A percentile compares a stretch with the other conserved stretches of the same genome.
Conservation (phyloP, 2,113 vertebrate genomes). For the Heterotis niloticus region DNA sequence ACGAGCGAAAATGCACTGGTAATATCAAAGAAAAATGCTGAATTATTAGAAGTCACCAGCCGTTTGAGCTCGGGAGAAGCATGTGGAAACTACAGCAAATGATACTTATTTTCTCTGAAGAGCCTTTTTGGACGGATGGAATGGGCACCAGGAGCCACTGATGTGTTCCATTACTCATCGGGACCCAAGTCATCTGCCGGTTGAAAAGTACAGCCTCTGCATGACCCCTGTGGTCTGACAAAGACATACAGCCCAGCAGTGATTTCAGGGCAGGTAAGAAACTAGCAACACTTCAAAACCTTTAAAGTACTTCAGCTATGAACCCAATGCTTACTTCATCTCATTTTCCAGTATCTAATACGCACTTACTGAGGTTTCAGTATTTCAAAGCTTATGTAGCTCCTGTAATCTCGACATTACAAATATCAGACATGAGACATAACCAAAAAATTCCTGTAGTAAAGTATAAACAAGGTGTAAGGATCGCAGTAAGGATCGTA, state of each 20-base stretch:
- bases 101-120: constrained; percentile 14
- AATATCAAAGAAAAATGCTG: constrained; percentile 1
- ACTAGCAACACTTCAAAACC: neutral
- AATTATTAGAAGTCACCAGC: neutral
- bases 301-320: too few species aligned
- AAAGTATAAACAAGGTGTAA: too few species aligned
- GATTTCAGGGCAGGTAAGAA: neutral
- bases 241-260: constrained; percentile 11
- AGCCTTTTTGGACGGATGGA: neutral
- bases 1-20: neutral
- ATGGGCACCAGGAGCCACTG: neutral
- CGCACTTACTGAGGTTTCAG: too few species aligned
- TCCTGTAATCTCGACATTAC: too few species aligned
- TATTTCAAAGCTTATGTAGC: too few species aligned
- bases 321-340: too few species aligned
- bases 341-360: too few species aligned
- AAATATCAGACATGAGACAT: too few species aligned
- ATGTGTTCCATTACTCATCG: neutral
- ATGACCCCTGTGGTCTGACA: neutral
- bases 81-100: constrained; percentile 6
- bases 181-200: neutral
- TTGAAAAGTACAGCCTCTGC: neutral
- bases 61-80: neutral
- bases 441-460: too few species aligned
- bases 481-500: too few species aligned